Conservation (phyloP, 2,113 vertebrate genomes). For the Ciconia stormi region DNA sequence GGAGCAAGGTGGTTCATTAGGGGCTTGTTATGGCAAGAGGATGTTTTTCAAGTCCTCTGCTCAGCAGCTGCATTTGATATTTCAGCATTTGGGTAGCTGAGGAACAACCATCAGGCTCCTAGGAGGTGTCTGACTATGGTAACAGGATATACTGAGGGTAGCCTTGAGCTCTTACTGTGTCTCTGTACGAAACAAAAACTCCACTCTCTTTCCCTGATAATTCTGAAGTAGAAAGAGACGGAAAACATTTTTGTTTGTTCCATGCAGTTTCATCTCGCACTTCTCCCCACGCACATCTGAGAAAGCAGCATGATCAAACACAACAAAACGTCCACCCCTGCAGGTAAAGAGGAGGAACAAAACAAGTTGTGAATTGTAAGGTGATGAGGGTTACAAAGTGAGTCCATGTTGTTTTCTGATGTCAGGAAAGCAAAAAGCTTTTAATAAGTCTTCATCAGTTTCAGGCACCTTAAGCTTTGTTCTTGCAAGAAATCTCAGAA, state of each 20-base stretch:
- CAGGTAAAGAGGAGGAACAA: neutral
- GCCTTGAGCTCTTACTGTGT: slow-evolving; percentile 83
- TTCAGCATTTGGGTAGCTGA: neutral
- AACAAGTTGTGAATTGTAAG: neutral
- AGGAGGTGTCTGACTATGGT: neutral
- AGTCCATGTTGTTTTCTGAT: neutral
- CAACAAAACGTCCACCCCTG: slow-evolving; percentile 88
- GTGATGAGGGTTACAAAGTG: neutral
- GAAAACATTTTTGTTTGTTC: slow-evolving; percentile 90
- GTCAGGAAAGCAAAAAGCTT: neutral
- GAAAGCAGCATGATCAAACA: slow-evolving; percentile 89
- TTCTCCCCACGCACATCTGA: slow-evolving; percentile 86
- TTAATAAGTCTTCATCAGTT: neutral
- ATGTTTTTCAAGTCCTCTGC: neutral
- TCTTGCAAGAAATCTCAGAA: neutral
- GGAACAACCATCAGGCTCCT: neutral
- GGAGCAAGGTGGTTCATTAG: neutral
- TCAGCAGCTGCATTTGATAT: neutral
- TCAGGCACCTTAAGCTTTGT: neutral
- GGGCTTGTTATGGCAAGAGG: neutral
- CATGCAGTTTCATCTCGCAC: slow-evolving; percentile 90
- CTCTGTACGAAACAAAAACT: slow-evolving; percentile 87
- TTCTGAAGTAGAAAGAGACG: slow-evolving; percentile 82
- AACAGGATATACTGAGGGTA: neutral
- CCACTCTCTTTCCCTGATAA: slow-evolving; percentile 68